phyloP scores from a whole-genome alignment of 1,140 invertebrate genomes.

The Euschistus heros region DNA sequence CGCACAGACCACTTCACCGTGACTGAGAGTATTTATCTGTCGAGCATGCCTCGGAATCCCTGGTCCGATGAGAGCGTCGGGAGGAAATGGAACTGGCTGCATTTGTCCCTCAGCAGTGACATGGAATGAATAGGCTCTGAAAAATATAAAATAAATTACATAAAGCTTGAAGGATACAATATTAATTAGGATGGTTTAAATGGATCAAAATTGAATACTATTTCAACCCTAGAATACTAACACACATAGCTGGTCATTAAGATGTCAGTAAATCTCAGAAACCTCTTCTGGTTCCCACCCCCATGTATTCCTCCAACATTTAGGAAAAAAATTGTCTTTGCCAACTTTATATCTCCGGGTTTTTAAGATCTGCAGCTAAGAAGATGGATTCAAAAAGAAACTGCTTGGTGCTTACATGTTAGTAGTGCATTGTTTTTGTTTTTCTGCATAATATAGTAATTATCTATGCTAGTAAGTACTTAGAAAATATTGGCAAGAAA shows the following conservation, averaged over 20 bases:
- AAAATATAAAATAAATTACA: constrained; percentile 30
- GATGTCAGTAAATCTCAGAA: too few species aligned
- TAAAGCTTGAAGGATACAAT: neutral
- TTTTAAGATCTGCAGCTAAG: too few species aligned
- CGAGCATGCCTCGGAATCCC: constrained; percentile 88
- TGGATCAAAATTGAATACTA: neutral
- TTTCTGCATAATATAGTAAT: too few species aligned
- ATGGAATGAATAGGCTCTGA: constrained; percentile 86
- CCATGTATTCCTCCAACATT: too few species aligned
- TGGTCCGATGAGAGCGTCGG: constrained; percentile 79
- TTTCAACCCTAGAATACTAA: neutral
- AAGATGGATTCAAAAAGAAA: too few species aligned
- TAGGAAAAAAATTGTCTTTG: too few species aligned
- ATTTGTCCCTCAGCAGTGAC: constrained; percentile 79
- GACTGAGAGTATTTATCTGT: constrained; percentile 80
- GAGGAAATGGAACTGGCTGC: constrained; percentile 90
- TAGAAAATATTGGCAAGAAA: too few species aligned
- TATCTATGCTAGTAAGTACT: too few species aligned
- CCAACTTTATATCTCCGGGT: too few species aligned
- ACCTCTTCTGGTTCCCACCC: too few species aligned
- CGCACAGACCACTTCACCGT: constrained; percentile 90
- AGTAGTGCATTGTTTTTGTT: too few species aligned
- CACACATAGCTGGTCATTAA: neutral
- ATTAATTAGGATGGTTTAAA: neutral
- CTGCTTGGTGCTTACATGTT: too few species aligned